phyloP scores from a whole-genome alignment of 2,113 vertebrate genomes.

The Sisor rabdophorus region DNA sequence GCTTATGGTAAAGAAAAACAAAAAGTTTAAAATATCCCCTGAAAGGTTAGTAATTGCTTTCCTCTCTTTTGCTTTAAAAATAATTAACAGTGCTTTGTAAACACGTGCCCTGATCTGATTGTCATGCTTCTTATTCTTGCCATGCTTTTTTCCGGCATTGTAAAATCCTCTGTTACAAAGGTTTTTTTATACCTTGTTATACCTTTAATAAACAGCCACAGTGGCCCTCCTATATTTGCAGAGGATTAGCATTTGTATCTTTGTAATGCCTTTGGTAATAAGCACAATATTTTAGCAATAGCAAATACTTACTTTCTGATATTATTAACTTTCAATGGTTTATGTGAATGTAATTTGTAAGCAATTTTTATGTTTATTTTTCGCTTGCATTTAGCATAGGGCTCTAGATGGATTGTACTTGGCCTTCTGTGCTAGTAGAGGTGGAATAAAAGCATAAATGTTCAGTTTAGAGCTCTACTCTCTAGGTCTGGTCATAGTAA shows the following conservation, averaged over 20 bases:
- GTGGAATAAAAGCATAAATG: not conserved
- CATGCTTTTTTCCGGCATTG: constrained; percentile 17
- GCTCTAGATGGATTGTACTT: not conserved
- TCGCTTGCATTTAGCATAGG: not conserved
- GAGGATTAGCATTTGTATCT: constrained; percentile 33
- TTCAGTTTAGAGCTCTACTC: constrained; percentile 1
- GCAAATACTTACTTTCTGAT: constrained; percentile 25
- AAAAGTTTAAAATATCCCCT: constrained; percentile 18
- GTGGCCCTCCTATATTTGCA: constrained; percentile 19
- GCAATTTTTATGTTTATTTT: constrained; percentile 9
- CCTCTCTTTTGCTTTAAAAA: not conserved
- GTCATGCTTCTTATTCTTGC: constrained; percentile 17
- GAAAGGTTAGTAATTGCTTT: constrained; percentile 22
- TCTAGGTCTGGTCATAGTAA: not conserved
- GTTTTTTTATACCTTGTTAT: constrained; percentile 34
- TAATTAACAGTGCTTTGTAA: constrained; percentile 10
- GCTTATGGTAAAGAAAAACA: constrained; percentile 4
- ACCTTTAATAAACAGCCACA: constrained; percentile 36
- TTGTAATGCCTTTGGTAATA: constrained; percentile 34
- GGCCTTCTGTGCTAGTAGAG: not conserved
- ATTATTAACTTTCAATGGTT: constrained; percentile 21
- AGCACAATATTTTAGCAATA: constrained; percentile 39
- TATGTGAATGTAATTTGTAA: constrained; percentile 21
- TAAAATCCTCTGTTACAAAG: constrained; percentile 34
- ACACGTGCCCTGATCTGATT: constrained; percentile 7